phyloP scores from a whole-genome alignment of 1,140 invertebrate species.

The Aphis craccivora region DNA sequence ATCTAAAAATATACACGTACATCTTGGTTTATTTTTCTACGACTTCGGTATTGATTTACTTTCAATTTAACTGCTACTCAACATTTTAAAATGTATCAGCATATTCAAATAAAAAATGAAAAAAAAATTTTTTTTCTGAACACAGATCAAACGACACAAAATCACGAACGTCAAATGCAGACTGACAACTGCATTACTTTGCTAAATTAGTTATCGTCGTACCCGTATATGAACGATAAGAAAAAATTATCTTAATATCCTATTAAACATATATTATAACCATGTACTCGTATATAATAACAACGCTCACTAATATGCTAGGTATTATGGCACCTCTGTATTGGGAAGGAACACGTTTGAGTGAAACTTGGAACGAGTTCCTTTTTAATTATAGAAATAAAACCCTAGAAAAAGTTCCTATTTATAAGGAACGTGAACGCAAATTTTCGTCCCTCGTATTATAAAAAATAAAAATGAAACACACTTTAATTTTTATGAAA shows the following conservation, averaged over 20 bases:
- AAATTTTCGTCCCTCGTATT: no score
- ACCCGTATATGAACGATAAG: not conserved
- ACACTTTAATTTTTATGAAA: no score
- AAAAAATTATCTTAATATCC: not conserved
- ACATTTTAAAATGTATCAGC: not conserved
- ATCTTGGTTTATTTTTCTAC: not conserved
- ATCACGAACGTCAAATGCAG: not conserved
- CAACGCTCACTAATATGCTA: not conserved
- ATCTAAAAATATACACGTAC: not conserved
- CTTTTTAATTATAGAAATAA: no score
- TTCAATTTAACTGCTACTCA: not conserved
- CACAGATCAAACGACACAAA: not conserved
- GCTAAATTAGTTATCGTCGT: not conserved
- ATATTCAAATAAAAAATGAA: no score
- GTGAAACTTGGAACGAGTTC: no score
- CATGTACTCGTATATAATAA: not conserved
- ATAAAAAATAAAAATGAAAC: no score
- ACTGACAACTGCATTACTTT: not conserved
- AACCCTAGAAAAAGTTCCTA: no score
- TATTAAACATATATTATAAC: not conserved
- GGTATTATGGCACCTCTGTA: not conserved
- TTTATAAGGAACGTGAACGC: no score
- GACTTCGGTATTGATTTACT: not conserved
- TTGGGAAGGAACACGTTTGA: no score
- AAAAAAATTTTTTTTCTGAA: not conserved